Evolutionary conservation across 2,888 invertebrate genomes (phyloP), one percentile per base, ranked within the genome.

Genomic region (Cantharis rustica): DNA sequence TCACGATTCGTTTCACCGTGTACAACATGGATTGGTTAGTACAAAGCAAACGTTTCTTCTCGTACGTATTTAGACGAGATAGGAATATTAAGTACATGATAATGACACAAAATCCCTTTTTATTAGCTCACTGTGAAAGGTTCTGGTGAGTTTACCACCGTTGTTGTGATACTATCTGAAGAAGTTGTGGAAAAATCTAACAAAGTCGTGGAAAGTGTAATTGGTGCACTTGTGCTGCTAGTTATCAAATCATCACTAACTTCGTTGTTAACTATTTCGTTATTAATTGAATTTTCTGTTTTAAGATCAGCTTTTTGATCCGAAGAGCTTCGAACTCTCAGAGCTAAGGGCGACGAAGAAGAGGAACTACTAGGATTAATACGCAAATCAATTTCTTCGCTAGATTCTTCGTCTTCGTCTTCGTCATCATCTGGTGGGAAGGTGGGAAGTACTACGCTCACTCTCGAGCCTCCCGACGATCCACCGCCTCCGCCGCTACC

Each of bases 391-490:
- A 79, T 47, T 78, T 77, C 78, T 81, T 77, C 74, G 63, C 86
- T 85, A 69, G 89, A 88, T 71, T 89, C 89, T 68, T 90, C 89
- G 66, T 91, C 90, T 66, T 91, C 91, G 23, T 91, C 91, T 69
- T 91, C 91, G 71, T 93, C 93, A 76, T 92, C 92, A 76, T 93
- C 93, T 27, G 93, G 92, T 72, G 91, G 91, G 87, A 91, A 93
- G 27, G 93, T 93, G 71, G 93, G 93, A 77, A 93, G 87, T 23
- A 92, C 91, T 78, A 93, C 91, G 83, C 91, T 90, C 16, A 93
- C 91, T 71, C 89, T 90, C 63, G 91, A 88, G 77, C 89, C 89
- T 74, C 87, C 88, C 7, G 81, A 77, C 73, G 91, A 90, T 72
- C 89, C 89, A 77, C 87, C 88, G 47, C 85, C 88, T 75, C 64